Percentiles rank a stretch among this genome's conserved stretches.
Conservation (phyloP, 1,140 invertebrate species). For the Drosophila varians region DNA sequence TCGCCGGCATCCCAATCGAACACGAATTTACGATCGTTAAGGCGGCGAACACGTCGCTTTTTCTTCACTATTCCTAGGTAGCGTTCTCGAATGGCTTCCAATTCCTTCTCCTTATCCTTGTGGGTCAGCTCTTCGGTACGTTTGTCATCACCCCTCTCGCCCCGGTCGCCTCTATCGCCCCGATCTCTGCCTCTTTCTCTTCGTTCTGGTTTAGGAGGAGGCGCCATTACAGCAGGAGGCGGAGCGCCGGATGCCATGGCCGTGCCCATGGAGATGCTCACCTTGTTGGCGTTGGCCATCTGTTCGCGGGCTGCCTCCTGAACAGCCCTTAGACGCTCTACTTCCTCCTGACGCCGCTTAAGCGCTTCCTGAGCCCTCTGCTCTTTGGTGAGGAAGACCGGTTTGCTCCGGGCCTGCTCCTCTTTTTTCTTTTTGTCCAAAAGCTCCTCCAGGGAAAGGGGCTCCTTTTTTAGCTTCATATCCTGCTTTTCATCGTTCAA, state of each 20-base stretch:
- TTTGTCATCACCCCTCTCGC: slow-evolving; percentile 84
- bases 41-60: slow-evolving; percentile 93
- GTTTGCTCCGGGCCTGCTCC: slow-evolving; percentile 96
- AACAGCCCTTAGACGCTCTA: slow-evolving; percentile 86
- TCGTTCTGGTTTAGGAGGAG: slow-evolving; percentile 59
- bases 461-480: slow-evolving; percentile 89
- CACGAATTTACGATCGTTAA: slow-evolving; percentile 99
- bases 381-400: slow-evolving; percentile 98
- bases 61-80: slow-evolving; percentile 98
- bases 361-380: slow-evolving; percentile 95
- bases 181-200: slow-evolving; percentile 78
- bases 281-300: slow-evolving; percentile 30
- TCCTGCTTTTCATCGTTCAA: slow-evolving; percentile 11
- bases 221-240: slow-evolving; percentile 36
- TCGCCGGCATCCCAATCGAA: slow-evolving; percentile 99
- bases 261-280: slow-evolving; percentile 41
- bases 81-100: slow-evolving; percentile 96
- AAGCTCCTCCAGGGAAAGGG: slow-evolving; percentile 97
- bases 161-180: slow-evolving; percentile 49
- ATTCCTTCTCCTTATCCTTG: slow-evolving; percentile 96
- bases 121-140: slow-evolving; percentile 86
- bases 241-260: slow-evolving; percentile 58
- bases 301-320: slow-evolving; percentile 74
- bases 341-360: slow-evolving; percentile 93
- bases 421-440: slow-evolving; percentile 98